Percentiles rank a stretch among this genome's conserved stretches.
Conservation (phyloP, 2,113 vertebrate species). For the Plectropomus leopardus region DNA sequence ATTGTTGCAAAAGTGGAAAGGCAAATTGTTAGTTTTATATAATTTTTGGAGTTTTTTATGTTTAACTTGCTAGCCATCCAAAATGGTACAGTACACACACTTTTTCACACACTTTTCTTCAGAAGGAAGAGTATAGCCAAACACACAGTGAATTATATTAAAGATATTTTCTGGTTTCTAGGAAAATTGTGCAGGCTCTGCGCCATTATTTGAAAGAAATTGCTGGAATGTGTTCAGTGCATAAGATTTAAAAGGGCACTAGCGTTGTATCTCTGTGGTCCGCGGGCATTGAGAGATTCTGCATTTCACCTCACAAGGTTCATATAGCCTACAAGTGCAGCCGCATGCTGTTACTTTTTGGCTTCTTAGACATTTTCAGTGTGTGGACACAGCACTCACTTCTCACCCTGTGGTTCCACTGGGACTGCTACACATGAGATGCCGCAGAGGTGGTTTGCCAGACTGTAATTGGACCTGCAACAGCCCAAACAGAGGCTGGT, state of each 20-base stretch:
- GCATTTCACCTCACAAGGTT: not conserved
- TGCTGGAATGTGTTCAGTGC: constrained; percentile 16
- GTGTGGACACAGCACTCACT: constrained; percentile 12
- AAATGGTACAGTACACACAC: not conserved
- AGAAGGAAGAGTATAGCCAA: not conserved
- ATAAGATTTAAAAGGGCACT: constrained; percentile 26
- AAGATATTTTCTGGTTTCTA: constrained; percentile 25
- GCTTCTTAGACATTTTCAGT: constrained; percentile 1
- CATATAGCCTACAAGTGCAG: not conserved
- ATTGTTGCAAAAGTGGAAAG: constrained; percentile 39
- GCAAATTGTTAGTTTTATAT: constrained; percentile 1
- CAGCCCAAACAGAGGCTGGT: constrained; percentile 14
- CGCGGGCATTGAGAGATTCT: not conserved
- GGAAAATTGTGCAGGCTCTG: constrained; percentile 18
- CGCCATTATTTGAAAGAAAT: constrained; percentile 31
- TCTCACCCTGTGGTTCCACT: constrained; percentile 16
- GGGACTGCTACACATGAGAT: constrained; percentile 19
- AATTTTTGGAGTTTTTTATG: not conserved
- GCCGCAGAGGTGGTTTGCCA: constrained; percentile 28
- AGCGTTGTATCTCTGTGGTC: constrained; percentile 5
- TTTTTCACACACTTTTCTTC: constrained; percentile 2
- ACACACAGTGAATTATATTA: not conserved
- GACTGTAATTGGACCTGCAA: constrained; percentile 34
- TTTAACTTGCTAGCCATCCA: not conserved
- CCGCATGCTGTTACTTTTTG: constrained; percentile 25